Evolutionary conservation across 2,797 vertebrate species (phyloP).

Genomic region (Tauraco hartlaubi): DNA sequence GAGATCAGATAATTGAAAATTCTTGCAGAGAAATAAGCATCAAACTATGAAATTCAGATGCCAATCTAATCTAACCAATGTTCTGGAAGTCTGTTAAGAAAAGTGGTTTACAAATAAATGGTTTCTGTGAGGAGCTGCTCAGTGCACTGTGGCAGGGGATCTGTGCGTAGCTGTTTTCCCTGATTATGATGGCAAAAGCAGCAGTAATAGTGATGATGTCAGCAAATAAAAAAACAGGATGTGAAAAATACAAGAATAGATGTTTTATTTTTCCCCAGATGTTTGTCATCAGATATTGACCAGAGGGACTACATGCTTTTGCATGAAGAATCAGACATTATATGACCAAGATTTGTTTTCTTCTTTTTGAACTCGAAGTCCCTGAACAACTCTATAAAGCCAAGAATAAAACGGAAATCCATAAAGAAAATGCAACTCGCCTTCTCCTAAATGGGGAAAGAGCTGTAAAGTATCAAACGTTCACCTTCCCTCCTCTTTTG

Average conservation of each 20-base stretch:
- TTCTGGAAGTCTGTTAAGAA: neutral
- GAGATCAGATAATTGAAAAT: neutral
- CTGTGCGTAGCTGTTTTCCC: neutral
- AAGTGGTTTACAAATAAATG: neutral
- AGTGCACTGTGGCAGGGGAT: neutral
- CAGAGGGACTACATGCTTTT: neutral
- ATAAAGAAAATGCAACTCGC: neutral
- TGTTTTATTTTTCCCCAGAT: slow-evolving; percentile 42
- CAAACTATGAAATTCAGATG: neutral
- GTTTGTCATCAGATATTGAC: neutral
- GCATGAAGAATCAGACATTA: neutral
- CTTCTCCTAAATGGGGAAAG: neutral
- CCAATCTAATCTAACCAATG: neutral
- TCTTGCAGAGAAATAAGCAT: neutral
- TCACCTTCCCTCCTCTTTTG: neutral
- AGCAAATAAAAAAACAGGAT: slow-evolving; percentile 24
- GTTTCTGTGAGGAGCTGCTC: slow-evolving; percentile 5
- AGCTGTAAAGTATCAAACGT: neutral
- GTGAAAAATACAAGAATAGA: slow-evolving; percentile 43
- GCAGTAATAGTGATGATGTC: slow-evolving; percentile 26
- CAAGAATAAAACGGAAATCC: neutral
- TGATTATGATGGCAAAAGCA: slow-evolving; percentile 11
- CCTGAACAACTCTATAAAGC: neutral
- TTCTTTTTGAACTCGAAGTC: neutral
- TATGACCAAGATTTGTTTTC: neutral